Evolutionary conservation across 1,140 invertebrate genomes (phyloP).

Genomic region (Bathynomus jamesi): DNA sequence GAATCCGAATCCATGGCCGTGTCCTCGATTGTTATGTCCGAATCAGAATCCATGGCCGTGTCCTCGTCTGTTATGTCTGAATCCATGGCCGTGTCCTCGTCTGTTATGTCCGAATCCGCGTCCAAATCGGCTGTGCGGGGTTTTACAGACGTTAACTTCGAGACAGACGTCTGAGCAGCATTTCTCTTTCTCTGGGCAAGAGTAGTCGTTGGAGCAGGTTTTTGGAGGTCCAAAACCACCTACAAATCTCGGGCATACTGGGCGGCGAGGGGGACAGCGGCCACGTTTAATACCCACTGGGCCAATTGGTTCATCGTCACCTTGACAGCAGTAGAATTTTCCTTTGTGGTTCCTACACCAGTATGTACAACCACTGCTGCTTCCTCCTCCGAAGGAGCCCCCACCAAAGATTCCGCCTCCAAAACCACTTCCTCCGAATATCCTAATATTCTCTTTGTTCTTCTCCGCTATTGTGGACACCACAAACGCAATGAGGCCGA

Average conservation of each 20-base stretch:
- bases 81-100: no score
- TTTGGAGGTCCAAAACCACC: background rate
- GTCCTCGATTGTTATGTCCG: no score
- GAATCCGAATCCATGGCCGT: no score
- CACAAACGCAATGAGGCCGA: no score
- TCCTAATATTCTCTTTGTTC: background rate
- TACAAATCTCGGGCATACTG: background rate
- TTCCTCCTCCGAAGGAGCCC: background rate
- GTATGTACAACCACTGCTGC: background rate
- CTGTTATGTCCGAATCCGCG: no score
- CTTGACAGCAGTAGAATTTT: constrained; percentile 11
- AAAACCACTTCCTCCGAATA: background rate
- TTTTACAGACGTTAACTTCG: constrained; percentile 4
- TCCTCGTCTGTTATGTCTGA: no score
- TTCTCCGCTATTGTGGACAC: background rate
- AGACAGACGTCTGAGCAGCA: constrained; percentile 20
- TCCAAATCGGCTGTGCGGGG: background rate
- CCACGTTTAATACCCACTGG: constrained; percentile 9
- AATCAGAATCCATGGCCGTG: no score
- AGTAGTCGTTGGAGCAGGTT: constrained; percentile 6
- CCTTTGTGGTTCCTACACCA: constrained; percentile 10
- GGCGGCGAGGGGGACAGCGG: constrained; percentile 6
- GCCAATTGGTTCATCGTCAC: background rate
- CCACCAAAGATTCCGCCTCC: background rate
- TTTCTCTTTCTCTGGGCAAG: constrained; percentile 3